Percentiles rank a stretch among this genome's conserved stretches.
Evolutionary conservation across 2,113 vertebrate species (phyloP).

Genomic region (Malurus cyaneus): DNA sequence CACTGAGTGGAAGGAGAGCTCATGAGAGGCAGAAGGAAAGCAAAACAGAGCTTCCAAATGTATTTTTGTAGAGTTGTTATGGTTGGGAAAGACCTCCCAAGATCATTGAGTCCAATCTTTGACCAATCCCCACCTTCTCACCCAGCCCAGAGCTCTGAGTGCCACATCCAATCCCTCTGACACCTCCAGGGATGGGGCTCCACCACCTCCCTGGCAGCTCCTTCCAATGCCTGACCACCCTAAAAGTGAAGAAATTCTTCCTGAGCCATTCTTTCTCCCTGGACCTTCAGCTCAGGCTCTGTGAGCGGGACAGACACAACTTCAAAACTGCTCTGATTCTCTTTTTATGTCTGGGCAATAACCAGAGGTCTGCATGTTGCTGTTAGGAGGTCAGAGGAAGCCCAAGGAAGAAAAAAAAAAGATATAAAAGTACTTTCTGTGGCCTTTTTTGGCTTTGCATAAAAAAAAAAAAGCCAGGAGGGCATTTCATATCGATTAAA

Average conservation of each 20-base stretch:
- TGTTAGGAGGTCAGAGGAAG: neutral
- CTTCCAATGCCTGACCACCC: neutral
- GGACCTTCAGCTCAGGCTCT: neutral
- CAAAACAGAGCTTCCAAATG: neutral
- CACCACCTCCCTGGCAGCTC: too few species aligned
- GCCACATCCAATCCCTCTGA: neutral
- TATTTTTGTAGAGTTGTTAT: neutral
- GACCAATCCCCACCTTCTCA: neutral
- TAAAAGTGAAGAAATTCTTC: neutral
- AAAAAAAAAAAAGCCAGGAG: neutral
- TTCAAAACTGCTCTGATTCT: neutral
- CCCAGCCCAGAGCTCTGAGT: neutral
- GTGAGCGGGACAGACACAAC: neutral
- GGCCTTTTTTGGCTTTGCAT: neutral
- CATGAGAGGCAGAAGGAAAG: neutral
- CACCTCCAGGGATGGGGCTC: neutral
- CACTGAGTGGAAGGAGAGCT: neutral
- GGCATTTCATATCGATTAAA: neutral
- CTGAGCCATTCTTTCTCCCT: neutral
- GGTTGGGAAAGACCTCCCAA: neutral
- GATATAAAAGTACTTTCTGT: neutral
- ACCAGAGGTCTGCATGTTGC: neutral
- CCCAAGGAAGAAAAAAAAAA: fast-evolving
- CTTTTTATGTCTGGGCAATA: neutral
- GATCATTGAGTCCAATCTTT: neutral